Evolutionary conservation across 2,113 vertebrate species (phyloP).

Genomic region (Camelus dromedarius): DNA sequence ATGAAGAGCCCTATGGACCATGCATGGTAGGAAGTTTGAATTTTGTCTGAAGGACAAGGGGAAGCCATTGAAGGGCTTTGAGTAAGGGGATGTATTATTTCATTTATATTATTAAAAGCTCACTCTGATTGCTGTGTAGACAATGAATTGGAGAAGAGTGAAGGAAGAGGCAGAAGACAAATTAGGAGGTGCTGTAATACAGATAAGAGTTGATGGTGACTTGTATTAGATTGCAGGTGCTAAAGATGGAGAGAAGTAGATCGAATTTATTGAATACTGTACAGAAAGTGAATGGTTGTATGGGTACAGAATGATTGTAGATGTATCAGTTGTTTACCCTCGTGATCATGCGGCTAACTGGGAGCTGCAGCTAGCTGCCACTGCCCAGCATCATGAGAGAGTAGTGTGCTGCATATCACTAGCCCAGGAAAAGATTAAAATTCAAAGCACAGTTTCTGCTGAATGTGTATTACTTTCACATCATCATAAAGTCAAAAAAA

Average conservation of each 20-base stretch:
- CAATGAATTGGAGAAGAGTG: background rate
- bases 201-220: background rate
- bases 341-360: background rate
- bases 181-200: background rate
- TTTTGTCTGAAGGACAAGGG: conserved; percentile 26
- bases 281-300: background rate
- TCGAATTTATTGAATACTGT: background rate
- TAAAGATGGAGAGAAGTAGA: background rate
- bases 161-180: conserved; percentile 49
- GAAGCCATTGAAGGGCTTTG: background rate
- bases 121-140: background rate
- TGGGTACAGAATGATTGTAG: background rate
- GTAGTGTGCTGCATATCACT: background rate
- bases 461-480: background rate
- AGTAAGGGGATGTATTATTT: background rate
- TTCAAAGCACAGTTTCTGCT: background rate
- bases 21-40: background rate
- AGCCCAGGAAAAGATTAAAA: background rate
- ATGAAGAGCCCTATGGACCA: background rate
- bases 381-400: background rate
- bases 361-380: background rate
- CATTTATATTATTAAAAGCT: background rate
- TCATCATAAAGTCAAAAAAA: background rate
- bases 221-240: background rate
- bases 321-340: background rate